phyloP scores from a whole-genome alignment of 1,140 invertebrate species.

The Zeugodacus cucurbitae region DNA sequence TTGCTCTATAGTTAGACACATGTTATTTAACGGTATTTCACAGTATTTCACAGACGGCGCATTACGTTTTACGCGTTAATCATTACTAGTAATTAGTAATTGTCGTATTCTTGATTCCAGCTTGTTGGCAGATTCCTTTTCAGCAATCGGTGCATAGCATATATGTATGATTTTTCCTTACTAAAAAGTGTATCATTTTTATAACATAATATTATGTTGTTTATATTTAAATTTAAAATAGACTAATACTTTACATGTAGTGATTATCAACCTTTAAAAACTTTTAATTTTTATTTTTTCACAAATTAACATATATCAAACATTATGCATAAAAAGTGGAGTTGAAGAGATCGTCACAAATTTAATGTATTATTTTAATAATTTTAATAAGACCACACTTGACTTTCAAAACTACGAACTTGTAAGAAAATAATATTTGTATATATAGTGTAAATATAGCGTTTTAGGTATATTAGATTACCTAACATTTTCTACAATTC shows the following conservation, averaged over 20 bases:
- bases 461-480: neutral
- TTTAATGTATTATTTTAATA: neutral
- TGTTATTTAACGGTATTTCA: neutral
- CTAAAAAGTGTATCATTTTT: neutral
- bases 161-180: neutral
- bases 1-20: neutral
- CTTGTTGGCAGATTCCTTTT: neutral
- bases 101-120: no score
- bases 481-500: neutral
- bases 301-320: neutral
- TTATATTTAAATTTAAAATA: neutral
- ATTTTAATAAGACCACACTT: neutral
- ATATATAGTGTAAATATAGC: neutral
- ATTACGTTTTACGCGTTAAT: neutral
- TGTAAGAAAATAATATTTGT: neutral
- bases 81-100: neutral
- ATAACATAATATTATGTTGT: neutral
- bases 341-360: neutral
- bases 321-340: neutral
- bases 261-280: neutral
- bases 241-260: neutral
- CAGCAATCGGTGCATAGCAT: neutral
- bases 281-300: neutral
- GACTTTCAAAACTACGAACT: neutral
- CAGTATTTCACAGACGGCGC: neutral